Conservation (phyloP, 2,797 vertebrate genomes). For the Threskiornis aethiopicus region DNA sequence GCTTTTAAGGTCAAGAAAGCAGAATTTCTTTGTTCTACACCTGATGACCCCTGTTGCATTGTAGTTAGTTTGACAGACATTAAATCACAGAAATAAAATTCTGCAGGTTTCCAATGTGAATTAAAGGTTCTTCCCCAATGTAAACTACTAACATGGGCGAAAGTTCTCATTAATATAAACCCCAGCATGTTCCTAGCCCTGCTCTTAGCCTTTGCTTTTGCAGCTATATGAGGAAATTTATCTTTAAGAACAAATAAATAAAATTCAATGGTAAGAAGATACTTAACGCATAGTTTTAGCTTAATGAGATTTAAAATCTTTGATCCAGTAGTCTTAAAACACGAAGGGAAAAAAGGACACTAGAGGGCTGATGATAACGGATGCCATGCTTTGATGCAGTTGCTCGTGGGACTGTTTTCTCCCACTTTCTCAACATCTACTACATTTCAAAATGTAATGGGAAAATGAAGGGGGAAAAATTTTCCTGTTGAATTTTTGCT, state of each 20-base stretch:
- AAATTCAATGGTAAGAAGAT: neutral
- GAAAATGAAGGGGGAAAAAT: neutral
- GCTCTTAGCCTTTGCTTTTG: neutral
- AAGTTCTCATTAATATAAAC: neutral
- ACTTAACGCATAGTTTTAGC: neutral
- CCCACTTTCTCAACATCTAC: neutral
- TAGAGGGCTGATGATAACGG: neutral
- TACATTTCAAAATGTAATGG: neutral
- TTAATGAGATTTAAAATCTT: neutral
- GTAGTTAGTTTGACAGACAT: neutral
- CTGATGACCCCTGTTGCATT: neutral
- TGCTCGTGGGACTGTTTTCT: neutral
- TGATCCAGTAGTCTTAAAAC: neutral
- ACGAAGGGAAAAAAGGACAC: rapidly evolving
- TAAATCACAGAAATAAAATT: neutral
- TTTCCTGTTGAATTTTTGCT: slow-evolving; percentile 5
- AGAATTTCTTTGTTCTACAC: neutral
- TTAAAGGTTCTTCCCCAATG: neutral
- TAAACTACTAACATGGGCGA: neutral
- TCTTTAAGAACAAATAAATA: neutral
- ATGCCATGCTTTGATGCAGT: neutral
- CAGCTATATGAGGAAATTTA: neutral
- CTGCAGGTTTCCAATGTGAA: neutral
- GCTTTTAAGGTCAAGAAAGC: neutral
- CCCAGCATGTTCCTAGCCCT: neutral